Conservation (phyloP, 2,797 vertebrate species). For the Sparidentex hasta region DNA sequence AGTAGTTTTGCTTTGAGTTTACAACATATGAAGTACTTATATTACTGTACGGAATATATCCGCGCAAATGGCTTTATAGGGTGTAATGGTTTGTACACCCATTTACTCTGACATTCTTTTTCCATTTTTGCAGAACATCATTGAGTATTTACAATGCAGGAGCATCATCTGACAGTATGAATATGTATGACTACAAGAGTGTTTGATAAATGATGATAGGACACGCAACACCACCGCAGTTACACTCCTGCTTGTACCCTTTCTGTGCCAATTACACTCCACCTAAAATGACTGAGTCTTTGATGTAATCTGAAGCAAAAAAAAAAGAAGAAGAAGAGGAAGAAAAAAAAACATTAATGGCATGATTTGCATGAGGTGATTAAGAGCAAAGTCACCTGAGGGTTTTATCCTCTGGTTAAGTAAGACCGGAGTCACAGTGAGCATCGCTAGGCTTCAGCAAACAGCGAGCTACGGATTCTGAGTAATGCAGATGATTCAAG, state of each 20-base stretch:
- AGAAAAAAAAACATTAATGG: conserved; percentile 63
- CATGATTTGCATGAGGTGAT: conserved; percentile 75
- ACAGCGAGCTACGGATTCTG: conserved; percentile 26
- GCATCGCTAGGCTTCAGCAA: conserved; percentile 45
- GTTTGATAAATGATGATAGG: conserved; percentile 73
- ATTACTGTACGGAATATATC: conserved; percentile 4
- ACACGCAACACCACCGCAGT: conserved; percentile 54
- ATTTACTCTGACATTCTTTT: conserved; percentile 54
- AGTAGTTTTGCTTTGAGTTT: conserved; percentile 10
- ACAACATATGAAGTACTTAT: conserved; percentile 8
- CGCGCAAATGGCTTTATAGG: conserved; percentile 13
- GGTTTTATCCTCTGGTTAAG: conserved; percentile 61
- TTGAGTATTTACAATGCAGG: conserved; percentile 61
- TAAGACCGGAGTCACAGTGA: conserved; percentile 42
- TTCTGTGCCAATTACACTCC: conserved; percentile 63
- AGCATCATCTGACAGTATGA: conserved; percentile 56
- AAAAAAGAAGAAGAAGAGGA: conserved; percentile 35
- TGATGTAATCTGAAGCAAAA: conserved; percentile 73
- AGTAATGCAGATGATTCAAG: conserved; percentile 50
- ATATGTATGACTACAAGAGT: conserved; percentile 64
- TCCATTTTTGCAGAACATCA: conserved; percentile 57
- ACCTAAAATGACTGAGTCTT: conserved; percentile 60
- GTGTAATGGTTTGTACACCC: conserved; percentile 15
- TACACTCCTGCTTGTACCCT: conserved; percentile 34
- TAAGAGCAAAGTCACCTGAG: conserved; percentile 67